A percentile compares a stretch with the other conserved stretches of the same genome.
phyloP scores from a whole-genome alignment of 2,113 vertebrate genomes.

The Sphyrna mokarran region DNA sequence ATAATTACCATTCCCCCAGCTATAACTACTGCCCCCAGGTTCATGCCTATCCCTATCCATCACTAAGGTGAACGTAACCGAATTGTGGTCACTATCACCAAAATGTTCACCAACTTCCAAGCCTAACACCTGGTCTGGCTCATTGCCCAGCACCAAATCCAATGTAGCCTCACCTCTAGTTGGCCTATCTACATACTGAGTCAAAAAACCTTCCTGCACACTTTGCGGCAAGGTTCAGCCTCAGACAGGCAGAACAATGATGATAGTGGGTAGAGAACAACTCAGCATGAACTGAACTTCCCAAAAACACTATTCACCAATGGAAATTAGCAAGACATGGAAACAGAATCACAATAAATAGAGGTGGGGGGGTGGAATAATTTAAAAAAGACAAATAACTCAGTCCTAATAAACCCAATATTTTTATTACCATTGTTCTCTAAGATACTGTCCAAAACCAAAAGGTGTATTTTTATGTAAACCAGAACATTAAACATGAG shows the following conservation, averaged over 20 bases:
- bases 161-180: too few species aligned
- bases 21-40: too few species aligned
- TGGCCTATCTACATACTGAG: too few species aligned
- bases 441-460: neutral
- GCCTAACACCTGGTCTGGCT: too few species aligned
- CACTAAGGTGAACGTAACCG: too few species aligned
- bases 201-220: too few species aligned
- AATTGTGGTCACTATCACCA: too few species aligned
- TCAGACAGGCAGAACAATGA: neutral
- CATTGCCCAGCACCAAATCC: too few species aligned
- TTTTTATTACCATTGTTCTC: constrained; percentile 3
- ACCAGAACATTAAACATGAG: neutral
- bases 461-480: neutral
- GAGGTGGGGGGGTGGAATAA: neutral
- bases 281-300: neutral
- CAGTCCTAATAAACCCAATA: neutral
- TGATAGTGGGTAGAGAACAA: neutral
- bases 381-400: neutral
- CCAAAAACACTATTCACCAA: neutral
- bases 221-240: neutral
- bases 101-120: too few species aligned
- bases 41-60: too few species aligned
- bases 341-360: neutral
- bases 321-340: neutral
- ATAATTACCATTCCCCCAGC: too few species aligned